Evolutionary conservation across 1,140 invertebrate species (phyloP), one percentile per base, ranked within the genome.

Genomic region (Stenopsyche tienmushanensis): DNA sequence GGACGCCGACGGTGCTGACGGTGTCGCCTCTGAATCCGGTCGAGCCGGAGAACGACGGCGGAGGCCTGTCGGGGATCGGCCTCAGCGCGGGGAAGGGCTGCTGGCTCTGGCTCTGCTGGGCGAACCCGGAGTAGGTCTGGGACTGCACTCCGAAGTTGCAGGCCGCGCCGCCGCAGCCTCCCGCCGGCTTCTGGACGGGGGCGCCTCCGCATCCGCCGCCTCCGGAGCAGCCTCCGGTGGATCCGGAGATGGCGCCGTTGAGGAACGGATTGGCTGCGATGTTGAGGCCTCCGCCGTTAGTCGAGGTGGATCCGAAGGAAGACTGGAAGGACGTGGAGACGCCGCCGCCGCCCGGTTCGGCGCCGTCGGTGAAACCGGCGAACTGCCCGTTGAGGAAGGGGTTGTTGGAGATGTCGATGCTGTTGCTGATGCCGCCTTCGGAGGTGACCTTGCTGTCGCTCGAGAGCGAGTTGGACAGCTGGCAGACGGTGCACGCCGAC

Each of bases 371-470:
- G 15, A 72, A 72, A 7, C 68, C 69, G 5, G 64, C 71, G 57
- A 78, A 74, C 3, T 76, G 73, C 10, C 78, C 77, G 50, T 78
- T 78, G 8, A 80, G 62, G 72, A 80, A 80, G 0, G 78, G 77
- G 54, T 80, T 80, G 0, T 57, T 71, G 2, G 71, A 58, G n/a
- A 79, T 62, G 54, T 78, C 73, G 3, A 77, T 66, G n/a, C 47
- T 64, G 41, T 70, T 70, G 25, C 53, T 64, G 39, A 58, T 34
- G 21, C 53, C 64, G 47, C 29, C 67, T 29, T 53, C 41, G n/a
- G 24, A 10, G 8, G 17, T 18, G 5, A 44, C 53, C 42, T 63
- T 63, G 10, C 39, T 60, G 17, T 26, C 20, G 13, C 42, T 39
- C 2, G 54, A 42, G 18, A 54, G 29, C 34, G 44, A 24, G 18